Evolutionary conservation across 2,797 vertebrate species (phyloP).

Genomic region (Aulostomus chinensis): DNA sequence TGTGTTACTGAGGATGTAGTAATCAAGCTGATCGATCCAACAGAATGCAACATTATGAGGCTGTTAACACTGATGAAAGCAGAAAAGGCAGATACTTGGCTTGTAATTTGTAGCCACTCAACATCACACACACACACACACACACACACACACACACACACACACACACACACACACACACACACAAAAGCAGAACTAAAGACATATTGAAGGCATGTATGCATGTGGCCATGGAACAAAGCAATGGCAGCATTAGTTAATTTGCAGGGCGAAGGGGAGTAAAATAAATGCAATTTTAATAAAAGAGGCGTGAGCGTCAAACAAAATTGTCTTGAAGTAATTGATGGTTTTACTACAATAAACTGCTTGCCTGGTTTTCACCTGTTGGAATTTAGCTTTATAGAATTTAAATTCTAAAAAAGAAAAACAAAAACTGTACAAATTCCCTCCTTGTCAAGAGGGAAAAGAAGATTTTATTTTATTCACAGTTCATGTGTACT

Average conservation of each 20-base stretch:
- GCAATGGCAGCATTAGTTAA: neutral
- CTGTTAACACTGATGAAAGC: constrained; percentile 6
- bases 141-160: neutral
- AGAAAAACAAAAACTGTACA: too few species aligned
- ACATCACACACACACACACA: neutral
- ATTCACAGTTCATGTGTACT: neutral
- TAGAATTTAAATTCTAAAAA: too few species aligned
- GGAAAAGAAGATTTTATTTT: neutral
- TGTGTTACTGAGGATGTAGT: neutral
- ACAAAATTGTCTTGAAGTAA: too few species aligned
- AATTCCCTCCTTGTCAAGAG: neutral
- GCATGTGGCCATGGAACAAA: neutral
- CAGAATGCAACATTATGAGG: neutral
- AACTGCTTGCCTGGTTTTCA: too few species aligned
- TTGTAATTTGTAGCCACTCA: constrained; percentile 3
- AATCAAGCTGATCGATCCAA: constrained; percentile 9
- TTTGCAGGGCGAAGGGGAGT: neutral
- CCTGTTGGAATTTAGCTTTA: too few species aligned
- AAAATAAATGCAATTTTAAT: neutral
- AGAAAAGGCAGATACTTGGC: neutral
- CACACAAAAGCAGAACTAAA: too few species aligned
- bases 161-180: neutral
- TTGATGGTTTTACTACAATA: too few species aligned
- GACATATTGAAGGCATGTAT: neutral
- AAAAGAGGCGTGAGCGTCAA: neutral